phyloP scores from a whole-genome alignment of 2,888 invertebrate species.

The Thecocarcelia acutangulata region DNA sequence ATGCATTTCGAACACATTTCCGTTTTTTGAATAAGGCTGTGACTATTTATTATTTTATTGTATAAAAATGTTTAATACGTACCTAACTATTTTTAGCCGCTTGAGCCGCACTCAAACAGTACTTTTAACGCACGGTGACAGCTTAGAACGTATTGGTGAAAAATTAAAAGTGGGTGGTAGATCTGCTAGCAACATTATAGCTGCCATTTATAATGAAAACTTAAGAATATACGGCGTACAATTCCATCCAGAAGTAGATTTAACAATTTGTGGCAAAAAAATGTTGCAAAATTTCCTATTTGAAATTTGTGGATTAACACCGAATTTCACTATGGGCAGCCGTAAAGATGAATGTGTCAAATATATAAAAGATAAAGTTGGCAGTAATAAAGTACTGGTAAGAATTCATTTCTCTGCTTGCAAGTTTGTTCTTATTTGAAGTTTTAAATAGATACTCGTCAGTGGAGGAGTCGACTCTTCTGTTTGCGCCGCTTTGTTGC shows the following conservation, averaged over 20 bases:
- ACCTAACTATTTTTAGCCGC: constrained; percentile 84
- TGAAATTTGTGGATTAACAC: constrained; percentile 92
- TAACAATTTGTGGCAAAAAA: constrained; percentile 93
- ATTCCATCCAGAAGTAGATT: constrained; percentile 99
- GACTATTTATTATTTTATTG: neutral
- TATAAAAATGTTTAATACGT: constrained; percentile 16
- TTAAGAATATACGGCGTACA: constrained; percentile 96
- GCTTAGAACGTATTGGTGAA: constrained; percentile 94
- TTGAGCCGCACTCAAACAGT: constrained; percentile 94
- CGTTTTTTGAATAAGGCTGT: neutral
- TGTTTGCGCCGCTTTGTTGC: constrained; percentile 98
- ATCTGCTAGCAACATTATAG: constrained; percentile 89
- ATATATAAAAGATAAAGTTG: constrained; percentile 94
- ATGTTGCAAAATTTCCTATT: constrained; percentile 98
- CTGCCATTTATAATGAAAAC: constrained; percentile 95
- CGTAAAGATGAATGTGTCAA: constrained; percentile 95
- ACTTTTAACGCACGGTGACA: constrained; percentile 98
- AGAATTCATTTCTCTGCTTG: no score
- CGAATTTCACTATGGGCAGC: constrained; percentile 93
- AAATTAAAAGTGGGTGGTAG: constrained; percentile 93
- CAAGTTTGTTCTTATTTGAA: constrained; percentile 11
- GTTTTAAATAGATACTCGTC: constrained; percentile 87
- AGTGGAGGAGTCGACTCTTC: constrained; percentile 99
- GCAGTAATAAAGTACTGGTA: constrained; percentile 95
- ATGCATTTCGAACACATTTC: no score